Conservation (phyloP, 1,140 invertebrate genomes). For the Arion vulgaris region DNA sequence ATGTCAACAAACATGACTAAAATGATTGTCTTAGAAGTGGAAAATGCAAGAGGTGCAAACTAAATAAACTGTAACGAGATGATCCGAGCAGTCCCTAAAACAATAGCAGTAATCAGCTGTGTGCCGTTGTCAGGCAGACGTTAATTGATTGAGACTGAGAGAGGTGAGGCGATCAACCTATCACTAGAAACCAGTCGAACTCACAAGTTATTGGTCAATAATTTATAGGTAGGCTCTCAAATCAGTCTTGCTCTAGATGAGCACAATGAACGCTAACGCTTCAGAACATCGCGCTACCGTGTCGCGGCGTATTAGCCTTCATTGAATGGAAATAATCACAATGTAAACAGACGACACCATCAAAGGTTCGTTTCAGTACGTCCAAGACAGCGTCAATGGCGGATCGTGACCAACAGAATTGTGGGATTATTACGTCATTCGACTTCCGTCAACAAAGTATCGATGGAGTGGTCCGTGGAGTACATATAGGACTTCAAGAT, state of each 20-base stretch:
- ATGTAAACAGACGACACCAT: background rate
- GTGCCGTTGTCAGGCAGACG: background rate
- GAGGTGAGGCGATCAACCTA: background rate
- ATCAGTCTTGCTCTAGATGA: background rate
- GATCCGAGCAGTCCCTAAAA: too few species aligned
- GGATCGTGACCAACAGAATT: conserved; percentile 18
- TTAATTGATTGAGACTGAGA: too few species aligned
- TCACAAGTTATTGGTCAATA: too few species aligned
- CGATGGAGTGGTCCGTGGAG: background rate
- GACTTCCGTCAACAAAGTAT: conserved; percentile 37
- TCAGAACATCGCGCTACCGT: background rate
- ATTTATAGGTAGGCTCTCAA: background rate
- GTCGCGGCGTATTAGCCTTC: background rate
- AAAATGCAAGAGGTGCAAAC: too few species aligned
- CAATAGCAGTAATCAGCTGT: background rate
- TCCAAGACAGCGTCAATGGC: conserved; percentile 13
- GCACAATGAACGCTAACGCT: background rate
- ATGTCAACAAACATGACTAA: too few species aligned
- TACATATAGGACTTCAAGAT: too few species aligned
- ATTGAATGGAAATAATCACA: background rate
- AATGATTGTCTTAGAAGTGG: too few species aligned
- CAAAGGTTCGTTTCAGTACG: conserved; percentile 11
- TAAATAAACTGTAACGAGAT: too few species aligned
- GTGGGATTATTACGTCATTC: conserved; percentile 27
- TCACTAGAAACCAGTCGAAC: too few species aligned